Percentiles rank a stretch among this genome's conserved stretches.
Conservation (phyloP, 1,140 invertebrate species). For the Bombus fervidus region DNA sequence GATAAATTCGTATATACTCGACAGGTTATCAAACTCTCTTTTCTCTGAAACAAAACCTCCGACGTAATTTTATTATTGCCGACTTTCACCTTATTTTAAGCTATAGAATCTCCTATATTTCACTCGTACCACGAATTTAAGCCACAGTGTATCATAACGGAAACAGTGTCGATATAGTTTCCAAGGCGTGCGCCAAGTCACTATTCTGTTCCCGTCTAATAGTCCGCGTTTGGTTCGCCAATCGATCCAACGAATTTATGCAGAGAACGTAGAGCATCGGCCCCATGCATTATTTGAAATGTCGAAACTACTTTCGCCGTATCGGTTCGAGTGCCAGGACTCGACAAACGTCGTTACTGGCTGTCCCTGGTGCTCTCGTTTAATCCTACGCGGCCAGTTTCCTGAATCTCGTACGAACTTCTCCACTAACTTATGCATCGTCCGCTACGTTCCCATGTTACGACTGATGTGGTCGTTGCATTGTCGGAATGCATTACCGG, state of each 20-base stretch:
- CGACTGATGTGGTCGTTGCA: constrained; percentile 2
- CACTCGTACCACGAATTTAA: not conserved
- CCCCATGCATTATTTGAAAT: constrained; percentile 58
- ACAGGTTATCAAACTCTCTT: no score
- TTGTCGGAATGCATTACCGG: constrained; percentile 29
- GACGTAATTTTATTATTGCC: no score
- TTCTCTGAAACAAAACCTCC: no score
- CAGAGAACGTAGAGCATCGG: constrained; percentile 21
- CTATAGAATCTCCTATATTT: not conserved
- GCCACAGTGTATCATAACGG: not conserved
- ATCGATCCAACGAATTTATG: constrained; percentile 19
- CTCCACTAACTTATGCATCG: constrained; percentile 37
- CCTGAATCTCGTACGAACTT: constrained; percentile 31
- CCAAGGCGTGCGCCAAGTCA: not conserved
- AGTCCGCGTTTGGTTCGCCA: not conserved
- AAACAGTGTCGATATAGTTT: not conserved
- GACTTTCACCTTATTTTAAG: not conserved
- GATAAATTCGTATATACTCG: no score
- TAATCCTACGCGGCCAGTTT: constrained; percentile 4
- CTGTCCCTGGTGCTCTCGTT: constrained; percentile 2
- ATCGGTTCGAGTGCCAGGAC: no score
- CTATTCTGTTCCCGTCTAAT: not conserved
- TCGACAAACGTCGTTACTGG: not conserved
- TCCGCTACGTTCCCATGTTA: not conserved
- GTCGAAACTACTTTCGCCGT: constrained; percentile 51